phyloP scores from a whole-genome alignment of 2,113 vertebrate species.

The Hydropotes inermis region DNA sequence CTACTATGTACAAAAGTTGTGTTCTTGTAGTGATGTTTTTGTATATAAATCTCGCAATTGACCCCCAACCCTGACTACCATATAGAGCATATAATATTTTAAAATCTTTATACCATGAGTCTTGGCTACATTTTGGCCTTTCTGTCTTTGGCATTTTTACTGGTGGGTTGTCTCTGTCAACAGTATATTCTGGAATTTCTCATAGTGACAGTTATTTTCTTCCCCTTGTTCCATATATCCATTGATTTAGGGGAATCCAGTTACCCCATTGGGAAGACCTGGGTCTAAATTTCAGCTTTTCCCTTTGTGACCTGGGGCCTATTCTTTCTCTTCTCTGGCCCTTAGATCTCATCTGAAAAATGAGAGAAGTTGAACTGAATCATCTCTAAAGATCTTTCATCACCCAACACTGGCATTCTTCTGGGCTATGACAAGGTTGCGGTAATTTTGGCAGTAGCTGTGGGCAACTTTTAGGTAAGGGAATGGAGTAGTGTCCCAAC shows the following conservation, averaged over 20 bases:
- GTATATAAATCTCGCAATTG: background rate
- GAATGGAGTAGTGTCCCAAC: background rate
- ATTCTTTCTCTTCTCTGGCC: background rate
- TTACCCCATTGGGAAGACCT: background rate
- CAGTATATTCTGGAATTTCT: background rate
- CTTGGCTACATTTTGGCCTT: background rate
- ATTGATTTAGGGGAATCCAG: background rate
- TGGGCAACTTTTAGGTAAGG: background rate
- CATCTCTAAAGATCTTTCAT: background rate
- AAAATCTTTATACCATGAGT: background rate
- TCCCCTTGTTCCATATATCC: background rate
- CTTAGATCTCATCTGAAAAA: background rate
- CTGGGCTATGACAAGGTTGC: background rate
- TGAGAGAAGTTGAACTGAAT: background rate
- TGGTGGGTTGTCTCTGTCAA: background rate
- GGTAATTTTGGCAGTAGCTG: background rate
- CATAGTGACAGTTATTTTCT: background rate
- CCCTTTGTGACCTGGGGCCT: background rate
- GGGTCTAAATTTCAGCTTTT: background rate
- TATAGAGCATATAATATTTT: background rate
- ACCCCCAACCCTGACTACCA: background rate
- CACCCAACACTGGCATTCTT: background rate
- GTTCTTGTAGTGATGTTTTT: background rate
- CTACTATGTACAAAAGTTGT: background rate
- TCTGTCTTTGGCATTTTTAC: background rate